Conservation (phyloP, 2,113 vertebrate genomes). For the Salvelinus alpinus region DNA sequence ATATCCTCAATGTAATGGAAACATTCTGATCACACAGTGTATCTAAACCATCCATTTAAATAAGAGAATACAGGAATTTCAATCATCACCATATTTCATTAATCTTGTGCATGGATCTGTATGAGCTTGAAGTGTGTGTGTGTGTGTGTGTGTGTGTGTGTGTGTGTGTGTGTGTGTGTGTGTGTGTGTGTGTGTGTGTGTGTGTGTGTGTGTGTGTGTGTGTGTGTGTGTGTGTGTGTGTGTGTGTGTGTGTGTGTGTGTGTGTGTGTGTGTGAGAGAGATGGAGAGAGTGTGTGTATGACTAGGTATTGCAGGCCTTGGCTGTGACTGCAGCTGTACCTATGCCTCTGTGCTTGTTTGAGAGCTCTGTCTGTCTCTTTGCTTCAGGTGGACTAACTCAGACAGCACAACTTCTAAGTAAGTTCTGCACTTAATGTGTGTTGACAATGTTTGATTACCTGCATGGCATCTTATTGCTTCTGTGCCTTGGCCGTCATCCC, state of each 20-base stretch:
- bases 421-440: constrained; percentile 50
- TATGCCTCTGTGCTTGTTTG: constrained; percentile 28
- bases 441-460: constrained; percentile 26
- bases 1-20: no score
- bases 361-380: constrained; percentile 43
- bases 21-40: no score
- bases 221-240: background rate
- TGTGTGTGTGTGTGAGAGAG: background rate
- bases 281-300: constrained; percentile 38
- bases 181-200: background rate
- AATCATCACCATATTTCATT: background rate
- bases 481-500: constrained; percentile 20
- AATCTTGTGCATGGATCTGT: background rate
- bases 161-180: no score
- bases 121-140: no score
- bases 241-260: no score
- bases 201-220: no score
- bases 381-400: constrained; percentile 86
- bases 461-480: constrained; percentile 53
- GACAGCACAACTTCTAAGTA: constrained; percentile 84
- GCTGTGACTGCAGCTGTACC: background rate
- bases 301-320: constrained; percentile 11
- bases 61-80: background rate
- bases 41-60: no score
- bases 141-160: no score